Percentiles rank a stretch among this genome's conserved stretches.
These are phyloP conservation scores for Hozukius guyotensis DNA, from an alignment of 2,797 vertebrate genomes.

Conservation along the genomic window DNA sequence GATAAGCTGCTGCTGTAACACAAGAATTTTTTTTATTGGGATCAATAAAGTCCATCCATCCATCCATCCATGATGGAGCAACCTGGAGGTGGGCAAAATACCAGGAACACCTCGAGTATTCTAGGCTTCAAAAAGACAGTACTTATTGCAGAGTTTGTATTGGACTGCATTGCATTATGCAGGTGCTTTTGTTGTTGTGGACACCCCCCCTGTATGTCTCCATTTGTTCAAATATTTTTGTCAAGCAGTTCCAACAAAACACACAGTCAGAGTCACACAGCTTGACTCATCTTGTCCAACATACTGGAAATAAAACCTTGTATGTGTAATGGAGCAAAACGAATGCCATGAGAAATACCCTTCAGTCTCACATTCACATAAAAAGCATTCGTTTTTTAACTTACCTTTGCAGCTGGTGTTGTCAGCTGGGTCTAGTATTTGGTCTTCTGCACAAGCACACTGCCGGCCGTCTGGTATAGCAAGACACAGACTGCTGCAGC, in stretches of 20 bases:
- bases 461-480: conserved; percentile 89
- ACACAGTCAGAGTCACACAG: conserved; percentile 19
- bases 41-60: too few relatives aligned
- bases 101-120: not conserved
- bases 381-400: not conserved
- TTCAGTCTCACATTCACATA: conserved; percentile 10
- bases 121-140: not conserved
- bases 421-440: conserved; percentile 86
- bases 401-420: conserved; percentile 93
- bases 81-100: not conserved
- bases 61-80: not conserved
- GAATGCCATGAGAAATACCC: not conserved
- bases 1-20: too few relatives aligned
- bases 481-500: conserved; percentile 95
- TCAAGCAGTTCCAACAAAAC: conserved; percentile 17
- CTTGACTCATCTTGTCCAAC: conserved; percentile 39
- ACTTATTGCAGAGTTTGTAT: not conserved
- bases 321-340: conserved; percentile 1
- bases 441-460: conserved; percentile 96
- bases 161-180: not conserved
- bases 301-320: conserved; percentile 29
- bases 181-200: not conserved
- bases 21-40: too few relatives aligned
- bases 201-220: not conserved
- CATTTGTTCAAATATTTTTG: conserved; percentile 32